Conservation (phyloP, 2,888 invertebrate species). For the Cosmopolites sordidus region DNA sequence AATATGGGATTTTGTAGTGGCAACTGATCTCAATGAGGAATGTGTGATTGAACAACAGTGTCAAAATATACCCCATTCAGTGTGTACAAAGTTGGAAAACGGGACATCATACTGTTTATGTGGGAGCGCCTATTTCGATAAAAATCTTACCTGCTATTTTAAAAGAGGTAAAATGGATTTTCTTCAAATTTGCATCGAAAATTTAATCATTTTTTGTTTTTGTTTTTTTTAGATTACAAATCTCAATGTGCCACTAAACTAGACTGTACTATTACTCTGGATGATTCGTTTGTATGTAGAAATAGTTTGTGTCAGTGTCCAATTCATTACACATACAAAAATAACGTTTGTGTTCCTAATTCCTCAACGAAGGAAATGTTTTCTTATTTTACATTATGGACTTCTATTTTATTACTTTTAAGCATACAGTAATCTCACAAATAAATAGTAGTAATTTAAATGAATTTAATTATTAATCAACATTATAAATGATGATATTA, state of each 20-base stretch:
- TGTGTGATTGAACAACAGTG: conserved; percentile 33
- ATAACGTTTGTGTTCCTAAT: conserved; percentile 25
- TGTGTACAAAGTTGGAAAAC: conserved; percentile 17
- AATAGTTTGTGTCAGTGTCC: conserved; percentile 35
- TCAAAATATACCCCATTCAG: conserved; percentile 22
- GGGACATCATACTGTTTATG: conserved; percentile 11
- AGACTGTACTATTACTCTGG: conserved; percentile 32
- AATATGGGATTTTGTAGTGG: conserved; percentile 20
- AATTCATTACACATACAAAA: conserved; percentile 13
- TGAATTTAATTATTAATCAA: no score
- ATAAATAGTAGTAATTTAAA: no score
- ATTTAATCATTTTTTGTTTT: conserved; percentile 4
- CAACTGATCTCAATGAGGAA: conserved; percentile 22
- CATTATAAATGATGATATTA: no score
- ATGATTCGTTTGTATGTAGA: conserved; percentile 32
- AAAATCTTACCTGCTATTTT: conserved; percentile 13
- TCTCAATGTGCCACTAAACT: conserved; percentile 30
- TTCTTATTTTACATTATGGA: no score
- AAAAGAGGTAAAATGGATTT: conserved; percentile 11
- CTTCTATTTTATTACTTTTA: no score
- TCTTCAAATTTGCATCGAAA: background rate
- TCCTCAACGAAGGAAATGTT: background rate
- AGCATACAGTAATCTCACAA: no score
- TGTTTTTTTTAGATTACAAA: conserved; percentile 29
- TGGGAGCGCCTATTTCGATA: conserved; percentile 11